Conservation (phyloP, 2,888 invertebrate genomes). For the Apomyelois bistriatella region DNA sequence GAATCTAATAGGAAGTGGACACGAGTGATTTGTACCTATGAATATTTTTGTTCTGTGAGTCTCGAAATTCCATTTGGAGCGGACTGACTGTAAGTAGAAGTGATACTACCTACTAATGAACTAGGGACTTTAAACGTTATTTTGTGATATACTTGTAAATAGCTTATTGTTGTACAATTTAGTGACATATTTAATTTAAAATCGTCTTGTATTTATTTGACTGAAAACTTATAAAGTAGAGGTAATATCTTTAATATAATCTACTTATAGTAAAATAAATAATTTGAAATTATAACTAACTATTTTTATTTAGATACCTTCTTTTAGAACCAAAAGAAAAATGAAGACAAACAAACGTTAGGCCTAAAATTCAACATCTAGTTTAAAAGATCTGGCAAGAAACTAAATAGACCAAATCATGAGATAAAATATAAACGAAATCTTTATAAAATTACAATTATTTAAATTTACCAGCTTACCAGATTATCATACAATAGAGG, state of each 20-base stretch:
- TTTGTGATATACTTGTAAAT: slow-evolving; percentile 79
- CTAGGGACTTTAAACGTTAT: slow-evolving; percentile 60
- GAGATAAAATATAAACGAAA: too few relatives aligned
- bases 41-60: slow-evolving; percentile 31
- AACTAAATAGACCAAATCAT: not conserved
- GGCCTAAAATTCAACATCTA: not conserved
- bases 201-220: slow-evolving; percentile 77
- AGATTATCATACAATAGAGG: too few relatives aligned
- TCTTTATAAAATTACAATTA: too few relatives aligned
- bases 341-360: not conserved
- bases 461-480: too few relatives aligned
- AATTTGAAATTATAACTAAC: slow-evolving; percentile 49
- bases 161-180: slow-evolving; percentile 78
- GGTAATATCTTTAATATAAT: slow-evolving; percentile 49
- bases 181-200: slow-evolving; percentile 78
- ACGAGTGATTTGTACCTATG: slow-evolving; percentile 25
- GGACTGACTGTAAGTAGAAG: slow-evolving; percentile 76
- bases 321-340: not conserved
- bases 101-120: slow-evolving; percentile 50
- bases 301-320: slow-evolving; percentile 34
- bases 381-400: not conserved
- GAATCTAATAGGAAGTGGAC: slow-evolving; percentile 33
- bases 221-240: slow-evolving; percentile 76
- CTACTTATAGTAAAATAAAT: slow-evolving; percentile 63
- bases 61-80: slow-evolving; percentile 59